Evolutionary conservation across 2,797 vertebrate genomes (phyloP).

Genomic region (Sebastes paucispinis): DNA sequence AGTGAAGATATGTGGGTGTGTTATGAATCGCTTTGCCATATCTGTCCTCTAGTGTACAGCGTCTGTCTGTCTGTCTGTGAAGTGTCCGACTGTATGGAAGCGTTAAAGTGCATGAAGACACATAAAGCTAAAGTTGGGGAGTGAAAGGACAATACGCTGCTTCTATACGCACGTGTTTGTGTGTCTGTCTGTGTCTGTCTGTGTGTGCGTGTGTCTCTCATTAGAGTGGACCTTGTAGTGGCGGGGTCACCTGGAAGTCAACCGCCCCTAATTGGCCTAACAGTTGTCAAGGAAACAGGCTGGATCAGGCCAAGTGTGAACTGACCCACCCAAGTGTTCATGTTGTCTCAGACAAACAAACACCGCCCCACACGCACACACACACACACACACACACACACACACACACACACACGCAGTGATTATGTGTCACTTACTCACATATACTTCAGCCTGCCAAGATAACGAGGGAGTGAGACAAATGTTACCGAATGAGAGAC

Average conservation of each 20-base stretch:
- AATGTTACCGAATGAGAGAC: slow-evolving; percentile 39
- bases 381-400: neutral
- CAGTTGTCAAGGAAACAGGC: slow-evolving; percentile 67
- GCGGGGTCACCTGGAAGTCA: slow-evolving; percentile 71
- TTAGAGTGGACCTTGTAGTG: slow-evolving; percentile 46
- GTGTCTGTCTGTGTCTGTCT: neutral
- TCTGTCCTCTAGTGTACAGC: slow-evolving; percentile 2
- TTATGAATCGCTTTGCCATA: neutral
- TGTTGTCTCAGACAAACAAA: slow-evolving; percentile 42
- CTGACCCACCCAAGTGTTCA: slow-evolving; percentile 46
- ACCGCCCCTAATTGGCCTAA: slow-evolving; percentile 61
- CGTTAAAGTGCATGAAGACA: neutral
- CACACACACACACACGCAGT: neutral
- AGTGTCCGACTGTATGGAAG: neutral
- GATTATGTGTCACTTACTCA: slow-evolving; percentile 13
- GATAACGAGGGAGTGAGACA: slow-evolving; percentile 46
- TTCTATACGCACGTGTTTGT: neutral
- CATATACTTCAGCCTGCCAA: slow-evolving; percentile 24
- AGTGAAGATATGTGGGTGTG: slow-evolving; percentile 18
- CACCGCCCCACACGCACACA: neutral
- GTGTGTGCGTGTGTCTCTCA: slow-evolving; percentile 30
- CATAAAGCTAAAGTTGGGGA: slow-evolving; percentile 8
- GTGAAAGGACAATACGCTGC: neutral
- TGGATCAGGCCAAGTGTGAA: slow-evolving; percentile 44
- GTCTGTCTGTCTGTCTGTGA: neutral